phyloP scores from a whole-genome alignment of 2,888 invertebrate species.

The Diarsia brunnea region DNA sequence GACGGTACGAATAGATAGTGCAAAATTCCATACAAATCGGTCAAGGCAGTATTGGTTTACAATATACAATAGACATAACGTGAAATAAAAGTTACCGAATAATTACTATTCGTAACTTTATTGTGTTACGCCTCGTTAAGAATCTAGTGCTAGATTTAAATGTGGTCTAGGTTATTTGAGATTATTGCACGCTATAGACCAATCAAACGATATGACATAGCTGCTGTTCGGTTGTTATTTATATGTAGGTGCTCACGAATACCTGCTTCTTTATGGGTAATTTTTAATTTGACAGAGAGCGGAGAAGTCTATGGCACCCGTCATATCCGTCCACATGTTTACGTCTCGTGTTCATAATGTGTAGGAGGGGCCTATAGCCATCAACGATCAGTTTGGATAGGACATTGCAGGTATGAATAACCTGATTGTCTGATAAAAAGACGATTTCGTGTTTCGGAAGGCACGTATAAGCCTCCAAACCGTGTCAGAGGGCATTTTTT shows the following conservation, averaged over 20 bases:
- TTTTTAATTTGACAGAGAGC: background rate
- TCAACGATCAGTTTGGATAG: no score
- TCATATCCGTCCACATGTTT: no score
- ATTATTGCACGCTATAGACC: slow-evolving; percentile 22
- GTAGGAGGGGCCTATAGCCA: no score
- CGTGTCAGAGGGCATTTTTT: no score
- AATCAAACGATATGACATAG: background rate
- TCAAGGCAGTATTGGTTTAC: slow-evolving; percentile 61
- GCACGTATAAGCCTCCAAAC: no score
- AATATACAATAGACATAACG: slow-evolving; percentile 32
- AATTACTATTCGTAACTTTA: slow-evolving; percentile 47
- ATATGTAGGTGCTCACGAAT: background rate
- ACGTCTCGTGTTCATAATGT: no score
- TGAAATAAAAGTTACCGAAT: slow-evolving; percentile 60
- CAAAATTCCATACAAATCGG: slow-evolving; percentile 56
- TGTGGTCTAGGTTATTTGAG: slow-evolving; percentile 26
- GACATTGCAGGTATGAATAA: no score
- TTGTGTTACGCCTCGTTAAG: slow-evolving; percentile 50
- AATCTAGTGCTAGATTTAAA: slow-evolving; percentile 16
- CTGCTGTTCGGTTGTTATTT: background rate
- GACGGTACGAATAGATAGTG: slow-evolving; percentile 49
- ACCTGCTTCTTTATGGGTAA: background rate
- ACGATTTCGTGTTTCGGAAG: no score
- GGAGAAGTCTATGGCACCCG: no score
- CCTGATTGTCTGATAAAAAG: no score